Evolutionary conservation across 2,113 vertebrate species (phyloP), one percentile per base, ranked within the genome.

Genomic region (Epinephelus moara): DNA sequence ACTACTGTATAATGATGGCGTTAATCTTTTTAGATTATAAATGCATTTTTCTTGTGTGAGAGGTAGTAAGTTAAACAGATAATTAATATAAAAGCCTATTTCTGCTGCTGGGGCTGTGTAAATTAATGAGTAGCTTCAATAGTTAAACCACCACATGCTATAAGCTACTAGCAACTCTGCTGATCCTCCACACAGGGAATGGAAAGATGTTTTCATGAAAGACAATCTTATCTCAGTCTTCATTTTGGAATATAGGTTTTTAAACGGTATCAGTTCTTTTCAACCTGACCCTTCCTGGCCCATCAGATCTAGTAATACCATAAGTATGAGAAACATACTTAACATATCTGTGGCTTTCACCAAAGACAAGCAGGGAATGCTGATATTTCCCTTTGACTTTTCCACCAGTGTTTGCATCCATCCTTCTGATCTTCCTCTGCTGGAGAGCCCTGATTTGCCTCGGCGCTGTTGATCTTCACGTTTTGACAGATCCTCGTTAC

Each of bases 401-500:
- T 61, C 68, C 82, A 61, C 74, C 68, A 78, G 74, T 68, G 74
- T 79, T 82, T 76, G 70, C 80, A 69, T 82, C 75, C 69, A 17
- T 78, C 52, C 56, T 21, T 86, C 30, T 80, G 87, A 88, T 87
- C 82, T 81, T 49, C 52, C 59, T 85, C 75, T 25, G 85, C 45
- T 68, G 42, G 56, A 81, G 70, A 85, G 73, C 80, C 79, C 63
- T 62, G 71, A 86, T 89, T 85, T 64, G 66, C 75, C 85, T 85
- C 67, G 0, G 15, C 4, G 6, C 78, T 55, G 88, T 81, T 87
- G 88, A 81, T 86, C 79, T 78, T 69, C 72, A 63, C 71, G 33
- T 80, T 75, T 40, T 86, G 71, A 85, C 87, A 86, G 85, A 89
- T 88, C 87, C 75, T 60, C 18, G 59, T 87, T 87, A 86, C 82